A percentile compares a stretch with the other conserved stretches of the same genome.
These are phyloP conservation scores for Intellagama lesueurii DNA, from an alignment of 2,797 vertebrate genomes.

Conservation along the genomic window DNA sequence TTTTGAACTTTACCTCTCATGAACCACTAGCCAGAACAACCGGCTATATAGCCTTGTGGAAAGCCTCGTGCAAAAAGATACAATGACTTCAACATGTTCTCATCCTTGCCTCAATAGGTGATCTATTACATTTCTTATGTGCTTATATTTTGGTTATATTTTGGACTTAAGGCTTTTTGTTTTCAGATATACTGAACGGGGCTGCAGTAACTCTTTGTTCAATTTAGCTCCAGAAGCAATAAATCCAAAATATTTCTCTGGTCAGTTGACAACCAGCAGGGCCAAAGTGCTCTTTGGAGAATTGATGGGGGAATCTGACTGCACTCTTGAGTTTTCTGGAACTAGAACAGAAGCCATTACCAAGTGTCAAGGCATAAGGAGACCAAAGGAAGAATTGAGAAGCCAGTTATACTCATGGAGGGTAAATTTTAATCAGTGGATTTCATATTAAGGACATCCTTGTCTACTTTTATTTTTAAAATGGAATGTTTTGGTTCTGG, in stretches of 20 bases:
- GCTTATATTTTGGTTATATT: neutral
- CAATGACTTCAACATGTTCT: no score
- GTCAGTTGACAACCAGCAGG: neutral
- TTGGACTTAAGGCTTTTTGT: no score
- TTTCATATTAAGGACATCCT: neutral
- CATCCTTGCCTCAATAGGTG: neutral
- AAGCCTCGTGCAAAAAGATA: no score
- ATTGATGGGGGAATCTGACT: neutral
- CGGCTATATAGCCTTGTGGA: neutral
- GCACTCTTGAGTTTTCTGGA: no score
- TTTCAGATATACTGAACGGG: no score
- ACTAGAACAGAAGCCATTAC: no score
- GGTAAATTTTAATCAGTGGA: neutral
- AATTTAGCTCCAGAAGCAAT: neutral
- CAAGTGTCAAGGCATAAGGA: no score
- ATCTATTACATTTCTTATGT: neutral
- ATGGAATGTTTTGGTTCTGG: neutral
- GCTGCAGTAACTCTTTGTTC: no score
- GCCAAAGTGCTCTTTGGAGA: neutral
- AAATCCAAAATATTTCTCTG: neutral
- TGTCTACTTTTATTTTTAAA: neutral
- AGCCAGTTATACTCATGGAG: neutral
- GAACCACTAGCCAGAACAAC: neutral
- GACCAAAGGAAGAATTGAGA: neutral
- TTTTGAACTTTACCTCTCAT: neutral